phyloP scores from a whole-genome alignment of 2,797 vertebrate genomes.

The Clarias fuscus region DNA sequence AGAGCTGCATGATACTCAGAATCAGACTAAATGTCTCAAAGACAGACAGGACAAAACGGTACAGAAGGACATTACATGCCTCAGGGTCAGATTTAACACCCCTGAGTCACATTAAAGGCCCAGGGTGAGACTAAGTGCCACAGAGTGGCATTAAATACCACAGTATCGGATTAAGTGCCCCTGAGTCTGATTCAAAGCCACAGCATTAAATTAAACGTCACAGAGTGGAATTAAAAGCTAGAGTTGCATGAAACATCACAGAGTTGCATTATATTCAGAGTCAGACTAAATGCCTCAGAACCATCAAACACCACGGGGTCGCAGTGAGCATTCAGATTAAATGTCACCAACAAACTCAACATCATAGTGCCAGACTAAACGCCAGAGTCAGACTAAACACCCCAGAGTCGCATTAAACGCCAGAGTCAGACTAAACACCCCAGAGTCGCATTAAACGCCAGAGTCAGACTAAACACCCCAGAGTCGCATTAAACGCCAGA shows the following conservation, averaged over 20 bases:
- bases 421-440: not conserved
- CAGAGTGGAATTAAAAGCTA: not conserved
- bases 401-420: not conserved
- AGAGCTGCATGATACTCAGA: not conserved
- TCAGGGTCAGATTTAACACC: not conserved
- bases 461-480: not conserved
- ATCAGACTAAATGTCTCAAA: too few relatives aligned
- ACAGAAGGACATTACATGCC: too few relatives aligned
- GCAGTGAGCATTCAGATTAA: not conserved
- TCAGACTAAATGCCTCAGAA: not conserved
- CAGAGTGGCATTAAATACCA: not conserved
- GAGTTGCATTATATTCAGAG: too few relatives aligned
- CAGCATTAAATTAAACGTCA: not conserved
- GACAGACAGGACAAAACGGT: not conserved
- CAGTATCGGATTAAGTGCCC: too few relatives aligned
- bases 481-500: not conserved
- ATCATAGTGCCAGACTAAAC: not conserved
- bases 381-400: not conserved
- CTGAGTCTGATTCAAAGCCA: not conserved
- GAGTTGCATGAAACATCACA: too few relatives aligned
- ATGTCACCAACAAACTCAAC: not conserved
- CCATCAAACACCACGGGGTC: not conserved
- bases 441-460: not conserved
- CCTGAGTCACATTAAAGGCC: not conserved
- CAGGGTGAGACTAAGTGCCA: too few relatives aligned